These are phyloP conservation scores for Papilio protenor DNA, from an alignment of 2,888 invertebrate species.

Conservation along the genomic window DNA sequence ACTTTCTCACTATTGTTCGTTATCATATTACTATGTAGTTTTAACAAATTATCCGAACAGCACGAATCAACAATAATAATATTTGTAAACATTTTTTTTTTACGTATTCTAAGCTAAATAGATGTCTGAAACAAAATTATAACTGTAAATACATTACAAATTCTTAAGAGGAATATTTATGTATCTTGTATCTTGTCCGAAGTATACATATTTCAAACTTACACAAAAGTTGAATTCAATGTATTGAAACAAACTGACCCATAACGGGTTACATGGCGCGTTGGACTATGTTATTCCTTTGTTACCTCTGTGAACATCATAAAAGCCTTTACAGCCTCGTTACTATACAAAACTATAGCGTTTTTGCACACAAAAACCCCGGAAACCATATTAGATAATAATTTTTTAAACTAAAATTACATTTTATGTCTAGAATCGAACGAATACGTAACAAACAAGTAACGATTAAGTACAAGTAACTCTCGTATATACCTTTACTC, in stretches of 20 bases:
- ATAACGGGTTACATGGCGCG: neutral
- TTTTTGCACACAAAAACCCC: neutral
- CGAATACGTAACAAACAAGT: neutral
- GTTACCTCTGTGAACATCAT: constrained; percentile 8
- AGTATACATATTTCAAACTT: neutral
- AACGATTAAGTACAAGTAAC: too few species aligned
- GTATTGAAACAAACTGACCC: constrained; percentile 7
- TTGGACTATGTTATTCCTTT: neutral
- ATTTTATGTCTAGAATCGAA: neutral
- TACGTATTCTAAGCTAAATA: neutral
- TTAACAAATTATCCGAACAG: neutral
- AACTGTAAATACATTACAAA: neutral
- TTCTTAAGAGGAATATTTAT: neutral
- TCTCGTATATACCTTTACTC: neutral
- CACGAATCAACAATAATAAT: neutral
- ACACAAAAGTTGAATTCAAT: neutral
- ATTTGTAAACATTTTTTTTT: neutral
- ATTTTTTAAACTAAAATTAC: neutral
- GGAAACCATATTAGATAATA: neutral
- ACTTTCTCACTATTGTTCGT: constrained; percentile 26
- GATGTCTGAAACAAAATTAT: neutral
- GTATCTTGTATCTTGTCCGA: neutral
- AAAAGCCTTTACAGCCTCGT: neutral
- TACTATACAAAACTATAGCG: neutral
- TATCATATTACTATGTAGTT: constrained; percentile 5